phyloP scores from a whole-genome alignment of 2,797 vertebrate species.

The Pipistrellus pygmaeus region DNA sequence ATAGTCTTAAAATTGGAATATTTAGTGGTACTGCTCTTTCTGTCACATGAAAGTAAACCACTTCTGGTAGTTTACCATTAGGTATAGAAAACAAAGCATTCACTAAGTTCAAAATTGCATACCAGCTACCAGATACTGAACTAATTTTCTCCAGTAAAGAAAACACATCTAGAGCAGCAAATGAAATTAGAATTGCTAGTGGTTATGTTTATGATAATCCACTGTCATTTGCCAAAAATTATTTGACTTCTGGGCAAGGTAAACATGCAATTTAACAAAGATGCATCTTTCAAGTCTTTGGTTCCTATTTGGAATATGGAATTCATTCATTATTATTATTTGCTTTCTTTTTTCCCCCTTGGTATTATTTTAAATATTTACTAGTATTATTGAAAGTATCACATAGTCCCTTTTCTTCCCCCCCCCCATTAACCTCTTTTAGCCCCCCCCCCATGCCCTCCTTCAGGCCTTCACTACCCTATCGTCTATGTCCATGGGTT shows the following conservation, averaged over 20 bases:
- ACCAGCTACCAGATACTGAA: background rate
- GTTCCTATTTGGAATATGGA: background rate
- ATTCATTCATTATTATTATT: background rate
- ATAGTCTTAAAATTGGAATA: background rate
- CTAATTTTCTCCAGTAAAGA: background rate
- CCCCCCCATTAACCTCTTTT: too few species aligned
- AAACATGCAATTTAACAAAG: background rate
- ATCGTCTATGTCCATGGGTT: too few species aligned
- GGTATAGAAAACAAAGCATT: background rate
- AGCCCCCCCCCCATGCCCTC: too few species aligned
- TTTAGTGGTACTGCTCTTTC: background rate
- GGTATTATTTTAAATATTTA: too few species aligned
- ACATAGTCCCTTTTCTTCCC: too few species aligned
- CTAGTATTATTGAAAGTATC: too few species aligned
- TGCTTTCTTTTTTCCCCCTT: too few species aligned
- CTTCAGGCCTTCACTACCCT: too few species aligned
- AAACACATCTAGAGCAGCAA: background rate
- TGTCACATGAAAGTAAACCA: background rate
- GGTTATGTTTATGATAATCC: slow-evolving; percentile 5
- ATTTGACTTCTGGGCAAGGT: background rate
- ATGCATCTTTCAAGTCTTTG: slow-evolving; percentile 2
- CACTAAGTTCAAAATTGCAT: background rate
- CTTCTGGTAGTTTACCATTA: background rate
- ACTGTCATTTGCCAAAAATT: background rate
- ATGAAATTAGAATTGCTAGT: slow-evolving; percentile 19